A percentile compares a stretch with the other conserved stretches of the same genome.
These are phyloP conservation scores for Strix uralensis DNA, from an alignment of 2,113 vertebrate genomes.

Conservation along the genomic window DNA sequence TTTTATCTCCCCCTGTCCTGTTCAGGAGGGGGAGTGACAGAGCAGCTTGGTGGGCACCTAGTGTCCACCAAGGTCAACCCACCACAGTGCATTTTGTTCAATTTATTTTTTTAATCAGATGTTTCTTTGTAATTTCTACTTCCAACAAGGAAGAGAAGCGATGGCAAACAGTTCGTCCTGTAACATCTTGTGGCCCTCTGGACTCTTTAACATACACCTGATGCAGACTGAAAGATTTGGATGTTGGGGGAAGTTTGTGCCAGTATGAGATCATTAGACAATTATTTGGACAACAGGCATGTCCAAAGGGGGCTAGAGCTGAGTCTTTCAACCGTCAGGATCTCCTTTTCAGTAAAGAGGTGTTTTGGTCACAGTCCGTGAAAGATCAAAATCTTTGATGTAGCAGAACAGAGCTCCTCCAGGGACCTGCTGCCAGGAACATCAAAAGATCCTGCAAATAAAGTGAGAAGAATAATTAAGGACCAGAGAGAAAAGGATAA, in stretches of 20 bases:
- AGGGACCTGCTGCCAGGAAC: neutral
- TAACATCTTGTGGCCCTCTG: neutral
- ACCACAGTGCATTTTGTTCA: neutral
- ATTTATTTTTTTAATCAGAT: neutral
- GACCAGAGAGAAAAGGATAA: neutral
- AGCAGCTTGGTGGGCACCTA: neutral
- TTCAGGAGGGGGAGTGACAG: neutral
- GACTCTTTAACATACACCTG: neutral
- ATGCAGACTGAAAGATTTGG: neutral
- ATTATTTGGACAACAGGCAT: neutral
- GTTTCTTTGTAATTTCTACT: neutral
- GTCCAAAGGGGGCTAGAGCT: fast-evolving
- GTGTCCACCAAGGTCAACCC: neutral
- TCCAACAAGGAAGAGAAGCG: neutral
- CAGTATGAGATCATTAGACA: neutral
- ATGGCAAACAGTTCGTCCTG: neutral
- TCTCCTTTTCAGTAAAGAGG: neutral
- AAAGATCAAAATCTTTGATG: neutral
- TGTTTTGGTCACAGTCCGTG: neutral
- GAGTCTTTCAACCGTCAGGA: neutral
- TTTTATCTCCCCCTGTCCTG: neutral
- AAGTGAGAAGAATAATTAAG: neutral
- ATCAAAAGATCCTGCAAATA: neutral
- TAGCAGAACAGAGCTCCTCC: neutral
- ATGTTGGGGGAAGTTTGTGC: neutral